phyloP scores from a whole-genome alignment of 1,140 invertebrate species.

The Tetraneura akinire region DNA sequence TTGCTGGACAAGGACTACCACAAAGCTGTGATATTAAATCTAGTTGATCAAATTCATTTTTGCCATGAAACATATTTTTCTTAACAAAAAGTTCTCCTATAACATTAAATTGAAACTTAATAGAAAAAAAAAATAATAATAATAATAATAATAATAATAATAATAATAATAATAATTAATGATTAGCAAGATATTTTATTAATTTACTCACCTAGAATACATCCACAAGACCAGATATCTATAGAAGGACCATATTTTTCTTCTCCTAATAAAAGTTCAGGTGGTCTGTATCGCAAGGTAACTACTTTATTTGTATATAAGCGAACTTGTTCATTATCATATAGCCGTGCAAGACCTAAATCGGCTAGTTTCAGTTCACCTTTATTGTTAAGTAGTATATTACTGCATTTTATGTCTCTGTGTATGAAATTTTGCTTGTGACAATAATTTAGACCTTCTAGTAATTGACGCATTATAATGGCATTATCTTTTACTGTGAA shows the following conservation, averaged over 20 bases:
- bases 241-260: conserved; percentile 97
- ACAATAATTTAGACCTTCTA: conserved; percentile 98
- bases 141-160: too few species aligned
- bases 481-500: conserved; percentile 95
- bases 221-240: conserved; percentile 99
- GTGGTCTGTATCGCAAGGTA: conserved; percentile 97
- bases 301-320: conserved; percentile 99
- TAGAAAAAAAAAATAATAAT: background rate
- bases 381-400: conserved; percentile 99
- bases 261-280: conserved; percentile 94
- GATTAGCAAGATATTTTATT: too few species aligned
- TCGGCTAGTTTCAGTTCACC: conserved; percentile 98
- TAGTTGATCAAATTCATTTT: conserved; percentile 91
- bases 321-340: conserved; percentile 89
- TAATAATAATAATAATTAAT: too few species aligned
- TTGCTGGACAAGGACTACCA: conserved; percentile 92
- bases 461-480: conserved; percentile 95
- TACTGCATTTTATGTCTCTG: conserved; percentile 99
- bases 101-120: conserved; percentile 10
- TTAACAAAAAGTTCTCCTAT: conserved; percentile 82
- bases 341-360: conserved; percentile 95
- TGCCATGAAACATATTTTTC: conserved; percentile 93
- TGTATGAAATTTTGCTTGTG: conserved; percentile 98
- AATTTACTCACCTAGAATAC: conserved; percentile 89
- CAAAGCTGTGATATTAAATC: conserved; percentile 94